phyloP scores from a whole-genome alignment of 2,113 vertebrate species.

The Bubo blakistoni region DNA sequence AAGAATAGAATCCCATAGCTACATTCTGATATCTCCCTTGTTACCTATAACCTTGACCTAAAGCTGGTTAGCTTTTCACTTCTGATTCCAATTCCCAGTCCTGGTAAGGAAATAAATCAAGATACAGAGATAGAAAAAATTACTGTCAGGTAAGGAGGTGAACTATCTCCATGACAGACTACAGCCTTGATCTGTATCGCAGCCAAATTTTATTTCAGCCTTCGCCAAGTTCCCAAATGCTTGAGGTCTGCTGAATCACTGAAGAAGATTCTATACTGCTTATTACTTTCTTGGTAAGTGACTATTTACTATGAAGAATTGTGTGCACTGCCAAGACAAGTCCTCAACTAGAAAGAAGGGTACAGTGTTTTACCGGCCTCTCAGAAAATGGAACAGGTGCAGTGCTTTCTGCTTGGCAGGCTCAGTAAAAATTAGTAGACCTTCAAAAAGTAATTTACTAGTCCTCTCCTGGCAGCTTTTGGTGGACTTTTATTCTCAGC shows the following conservation, averaged over 20 bases:
- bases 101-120: neutral
- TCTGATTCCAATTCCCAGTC: neutral
- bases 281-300: neutral
- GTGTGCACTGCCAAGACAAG: neutral
- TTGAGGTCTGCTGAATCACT: neutral
- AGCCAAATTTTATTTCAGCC: neutral
- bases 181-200: neutral
- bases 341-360: neutral
- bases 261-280: neutral
- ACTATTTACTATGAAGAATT: neutral
- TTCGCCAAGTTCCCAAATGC: neutral
- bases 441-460: neutral
- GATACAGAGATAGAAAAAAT: neutral
- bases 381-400: neutral
- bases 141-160: neutral
- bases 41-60: constrained; percentile 1
- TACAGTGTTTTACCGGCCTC: neutral
- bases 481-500: neutral
- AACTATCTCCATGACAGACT: neutral
- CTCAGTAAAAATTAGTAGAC: neutral
- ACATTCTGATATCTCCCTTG: neutral
- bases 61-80: neutral
- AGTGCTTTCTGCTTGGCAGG: neutral
- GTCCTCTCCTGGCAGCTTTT: neutral
- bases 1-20: neutral